A percentile compares a stretch with the other conserved stretches of the same genome.
phyloP scores from a whole-genome alignment of 2,113 vertebrate species.

The Cariama cristata region DNA sequence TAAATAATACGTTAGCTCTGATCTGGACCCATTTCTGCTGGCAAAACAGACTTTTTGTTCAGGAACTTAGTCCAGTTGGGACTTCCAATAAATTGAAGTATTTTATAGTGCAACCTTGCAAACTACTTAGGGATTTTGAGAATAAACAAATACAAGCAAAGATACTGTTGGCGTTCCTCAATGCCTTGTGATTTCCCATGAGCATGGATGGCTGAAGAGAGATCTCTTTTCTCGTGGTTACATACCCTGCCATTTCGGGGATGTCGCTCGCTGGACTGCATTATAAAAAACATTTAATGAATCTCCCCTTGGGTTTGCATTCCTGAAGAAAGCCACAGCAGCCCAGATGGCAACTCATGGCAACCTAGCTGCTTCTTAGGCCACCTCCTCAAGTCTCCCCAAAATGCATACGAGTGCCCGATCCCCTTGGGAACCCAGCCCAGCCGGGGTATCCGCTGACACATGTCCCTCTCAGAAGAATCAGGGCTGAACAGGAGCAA shows the following conservation, averaged over 20 bases:
- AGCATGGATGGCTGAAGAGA: neutral
- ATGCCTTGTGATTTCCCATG: neutral
- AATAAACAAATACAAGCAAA: neutral
- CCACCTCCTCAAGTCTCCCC: neutral
- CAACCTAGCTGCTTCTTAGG: neutral
- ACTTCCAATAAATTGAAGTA: slow-evolving; percentile 22
- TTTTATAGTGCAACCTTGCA: slow-evolving; percentile 29
- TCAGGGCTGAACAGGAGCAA: neutral
- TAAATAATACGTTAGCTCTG: slow-evolving; percentile 27
- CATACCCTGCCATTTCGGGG: neutral
- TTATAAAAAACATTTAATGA: neutral
- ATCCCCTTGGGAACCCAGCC: neutral
- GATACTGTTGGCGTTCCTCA: neutral
- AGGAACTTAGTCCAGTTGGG: neutral
- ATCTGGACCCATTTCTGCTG: neutral
- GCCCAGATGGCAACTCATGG: neutral
- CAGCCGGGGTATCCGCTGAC: rapidly evolving
- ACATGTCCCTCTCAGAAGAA: neutral
- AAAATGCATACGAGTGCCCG: rapidly evolving
- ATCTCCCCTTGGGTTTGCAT: neutral
- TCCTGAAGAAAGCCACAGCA: neutral
- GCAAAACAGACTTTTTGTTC: slow-evolving; percentile 35
- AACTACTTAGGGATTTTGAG: slow-evolving; percentile 21
- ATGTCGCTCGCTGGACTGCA: neutral
- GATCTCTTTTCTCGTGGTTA: neutral